Base-by-base conservation (phyloP, 2,113 vertebrate species). In the Urocitellus parryii region DNA sequence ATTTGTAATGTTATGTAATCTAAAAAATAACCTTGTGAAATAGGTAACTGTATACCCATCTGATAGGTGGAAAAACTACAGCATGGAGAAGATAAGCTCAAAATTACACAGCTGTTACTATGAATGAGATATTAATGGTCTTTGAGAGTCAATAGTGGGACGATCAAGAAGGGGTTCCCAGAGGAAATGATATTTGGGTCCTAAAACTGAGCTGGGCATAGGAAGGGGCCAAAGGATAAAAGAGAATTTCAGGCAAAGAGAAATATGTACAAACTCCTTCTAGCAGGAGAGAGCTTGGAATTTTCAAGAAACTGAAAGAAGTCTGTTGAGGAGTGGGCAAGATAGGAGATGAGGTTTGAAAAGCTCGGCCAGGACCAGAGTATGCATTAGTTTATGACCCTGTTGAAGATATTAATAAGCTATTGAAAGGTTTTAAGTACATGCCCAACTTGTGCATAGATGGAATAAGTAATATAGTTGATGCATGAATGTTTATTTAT, bases 221-320 rank as follows among this genome's bases (percentile, higher is more conserved):
- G 8, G 48, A 3, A 56, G 4, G 53, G 34, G 20, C 42, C n/a
- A 39, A 25, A 42, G 13, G 58, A 76, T 8, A 53, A 53, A 73
- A 42, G 25, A 80, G 27, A 8, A 25, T 88, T 84, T 83, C 25
- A 63, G 39, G 63, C 22, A 90, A 51, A 87, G 70, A 37, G 32
- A 70, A 85, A 48, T 51, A 70, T 27, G 10, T 63, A 53, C 24
- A 37, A 48, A 70, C 34, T 70, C 29, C 65, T 77, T 90, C 27
- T 67, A 39, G 73, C 13, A 70, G 68, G 16, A 86, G 25, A 56
- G 32, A 73, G 34, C 76, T 96, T 93, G 5, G 53, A 48, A 73
- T 67, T 88, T 93, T 96, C 77, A 82, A 82, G 91, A 84, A 85
- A 77, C 68, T 58, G 24, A 45, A 77, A 88, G 53, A 93, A 80